Base-by-base conservation (phyloP, 2,113 vertebrate genomes). In the Eonycteris spelaea region DNA sequence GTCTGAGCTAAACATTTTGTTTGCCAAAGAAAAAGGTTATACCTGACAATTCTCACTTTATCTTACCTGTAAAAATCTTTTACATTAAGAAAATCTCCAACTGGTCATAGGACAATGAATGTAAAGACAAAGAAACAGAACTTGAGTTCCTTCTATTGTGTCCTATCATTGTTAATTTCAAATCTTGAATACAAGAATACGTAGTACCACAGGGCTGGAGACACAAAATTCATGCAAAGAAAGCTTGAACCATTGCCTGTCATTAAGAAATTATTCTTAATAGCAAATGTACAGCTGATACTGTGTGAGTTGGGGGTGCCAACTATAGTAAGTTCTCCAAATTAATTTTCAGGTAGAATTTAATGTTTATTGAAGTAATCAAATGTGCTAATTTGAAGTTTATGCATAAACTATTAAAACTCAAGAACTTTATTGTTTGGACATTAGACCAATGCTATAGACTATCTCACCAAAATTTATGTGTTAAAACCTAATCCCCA, bases 291-390 rank as follows among this genome's bases (percentile, higher is more conserved):
- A 0, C 86, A 75, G 35, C 4, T 84, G n/a, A 67, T 6, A 78
- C 22, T 86, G 35, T 79, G n/a, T 18, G 8, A 0, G 3, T 18
- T 85, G 28, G 38, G 12, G 55, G 16, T 21, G 14, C 24, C 43
- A 75, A 57, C 22, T 48, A 10, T 40, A 30, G 10, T 55, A 13
- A 89, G 26, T 90, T 85, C n/a, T 88, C n/a, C 15, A 74, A 88
- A 86, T 97, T 87, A 79, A 94, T 38, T 92, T 96, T 16, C 11
- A 63, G 16, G 21, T 86, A 65, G 55, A 89, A 63, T 61, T 45
- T 5, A 91, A 33, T 70, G 63, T 91, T 90, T 87, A 74, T 89
- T 86, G 87, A 93, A 82, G 2, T 73, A 85, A 77, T 80, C 53
- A 83, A 90, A 79, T 35, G 59, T 38, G 33, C 4, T 91, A 85